Evolutionary conservation across 2,113 vertebrate species (phyloP), one percentile per base, ranked within the genome.

Genomic region (Hippolais icterina): DNA sequence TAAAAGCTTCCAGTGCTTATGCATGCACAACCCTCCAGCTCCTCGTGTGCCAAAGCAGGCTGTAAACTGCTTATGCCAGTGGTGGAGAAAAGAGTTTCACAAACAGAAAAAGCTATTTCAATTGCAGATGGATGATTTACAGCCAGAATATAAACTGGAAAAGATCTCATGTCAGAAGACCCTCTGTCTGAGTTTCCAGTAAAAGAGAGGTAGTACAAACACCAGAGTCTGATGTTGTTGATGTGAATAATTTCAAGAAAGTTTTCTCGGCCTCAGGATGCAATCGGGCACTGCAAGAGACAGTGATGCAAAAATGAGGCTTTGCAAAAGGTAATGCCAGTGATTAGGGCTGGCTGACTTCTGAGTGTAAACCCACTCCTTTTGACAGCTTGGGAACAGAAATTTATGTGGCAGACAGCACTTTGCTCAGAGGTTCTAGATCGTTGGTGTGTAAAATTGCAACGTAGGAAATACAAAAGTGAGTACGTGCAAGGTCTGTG

Each of bases 21-120:
- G 11, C 7, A 47, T 18, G 41, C 24, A 82, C 5, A 2, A 1
- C 4, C 0, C 8, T 9, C 0, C 6, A 9, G 19, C 8, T 87
- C 21, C 33, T 75, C 3, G 1, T 50, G 24, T n/a, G 57, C 49
- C 83, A 52, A 75, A 82, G 66, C 39, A 71, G 61, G 52, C 49
- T 57, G 78, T 56, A 87, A 88, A 81, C 27, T 0, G 0, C 41
- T 83, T 29, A 63, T 25, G 22, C 64, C 49, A 76, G n/a, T 13
- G 77, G 53, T 1, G 4, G 46, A 54, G 49, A n/a, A 76, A 87
- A 70, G 31, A 15, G 63, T 41, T 85, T 47, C 75, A 56, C 53
- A 82, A 74, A 75, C n/a, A 61, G 47, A 66, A 77, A 70, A 83
- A 23, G 25, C 77, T 69, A n/a, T 49, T 91, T 76, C 84, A 82